phyloP scores from a whole-genome alignment of 2,797 vertebrate species.

The Spinus olivaceus region DNA sequence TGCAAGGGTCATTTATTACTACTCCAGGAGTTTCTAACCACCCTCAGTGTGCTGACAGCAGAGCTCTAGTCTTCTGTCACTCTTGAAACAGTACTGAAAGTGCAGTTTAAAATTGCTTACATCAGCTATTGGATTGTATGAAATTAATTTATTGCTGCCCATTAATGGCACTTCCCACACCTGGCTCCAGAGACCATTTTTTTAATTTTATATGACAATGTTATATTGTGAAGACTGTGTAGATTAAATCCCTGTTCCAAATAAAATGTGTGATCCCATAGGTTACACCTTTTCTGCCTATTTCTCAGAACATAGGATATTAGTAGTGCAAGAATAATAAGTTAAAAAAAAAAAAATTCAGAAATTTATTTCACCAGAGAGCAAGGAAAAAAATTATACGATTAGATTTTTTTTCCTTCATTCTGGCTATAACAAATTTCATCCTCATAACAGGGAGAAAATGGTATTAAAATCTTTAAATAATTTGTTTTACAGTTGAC shows the following conservation, averaged over 20 bases:
- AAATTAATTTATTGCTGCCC: background rate
- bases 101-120: background rate
- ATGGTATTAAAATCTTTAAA: background rate
- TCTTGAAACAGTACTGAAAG: background rate
- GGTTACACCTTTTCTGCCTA: background rate
- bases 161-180: background rate
- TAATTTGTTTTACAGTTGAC: background rate
- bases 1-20: background rate
- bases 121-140: background rate
- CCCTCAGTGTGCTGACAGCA: background rate
- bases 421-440: background rate
- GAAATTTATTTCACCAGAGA: background rate
- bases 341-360: background rate
- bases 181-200: background rate
- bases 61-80: background rate
- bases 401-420: background rate
- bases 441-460: background rate
- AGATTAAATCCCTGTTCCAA: background rate
- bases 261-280: background rate
- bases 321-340: background rate
- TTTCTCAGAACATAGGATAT: background rate
- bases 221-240: background rate
- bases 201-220: background rate
- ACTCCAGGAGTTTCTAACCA: background rate
- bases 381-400: background rate